Percentiles rank a stretch among this genome's conserved stretches.
Evolutionary conservation across 2,113 vertebrate species (phyloP).

Genomic region (Neolamprologus longior): DNA sequence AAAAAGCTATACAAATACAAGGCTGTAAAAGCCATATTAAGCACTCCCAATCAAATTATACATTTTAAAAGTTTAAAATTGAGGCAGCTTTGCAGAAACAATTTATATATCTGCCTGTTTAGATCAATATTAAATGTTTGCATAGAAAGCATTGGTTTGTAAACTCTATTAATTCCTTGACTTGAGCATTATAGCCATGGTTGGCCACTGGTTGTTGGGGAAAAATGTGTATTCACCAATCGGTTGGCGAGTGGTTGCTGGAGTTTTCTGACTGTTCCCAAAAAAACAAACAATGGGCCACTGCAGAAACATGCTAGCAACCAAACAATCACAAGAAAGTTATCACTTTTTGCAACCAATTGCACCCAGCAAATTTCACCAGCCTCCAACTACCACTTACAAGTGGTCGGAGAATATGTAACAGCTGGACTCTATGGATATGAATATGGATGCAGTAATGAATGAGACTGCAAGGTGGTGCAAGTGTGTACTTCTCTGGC

Average conservation of each 20-base stretch:
- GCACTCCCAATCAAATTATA: background rate
- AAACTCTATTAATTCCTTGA: background rate
- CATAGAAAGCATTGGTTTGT: background rate
- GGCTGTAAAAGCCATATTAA: background rate
- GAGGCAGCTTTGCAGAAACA: background rate
- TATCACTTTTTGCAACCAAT: background rate
- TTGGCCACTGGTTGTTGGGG: background rate
- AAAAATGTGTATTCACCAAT: background rate
- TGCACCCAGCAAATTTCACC: background rate
- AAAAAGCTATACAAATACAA: background rate
- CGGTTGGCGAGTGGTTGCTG: too few species aligned
- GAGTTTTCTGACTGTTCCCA: background rate
- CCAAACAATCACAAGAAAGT: background rate
- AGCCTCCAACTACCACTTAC: background rate
- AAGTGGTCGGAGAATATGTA: background rate
- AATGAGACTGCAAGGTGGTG: background rate
- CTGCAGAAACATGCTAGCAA: background rate
- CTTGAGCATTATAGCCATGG: background rate
- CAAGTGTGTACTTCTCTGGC: background rate
- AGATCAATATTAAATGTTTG: background rate
- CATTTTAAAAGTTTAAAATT: background rate
- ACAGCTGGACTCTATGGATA: background rate
- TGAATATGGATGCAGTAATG: background rate
- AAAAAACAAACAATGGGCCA: background rate
- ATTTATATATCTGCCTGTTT: background rate